These are phyloP conservation scores for Neogobius melanostomus DNA, from an alignment of 2,113 vertebrate genomes.

Conservation along the genomic window DNA sequence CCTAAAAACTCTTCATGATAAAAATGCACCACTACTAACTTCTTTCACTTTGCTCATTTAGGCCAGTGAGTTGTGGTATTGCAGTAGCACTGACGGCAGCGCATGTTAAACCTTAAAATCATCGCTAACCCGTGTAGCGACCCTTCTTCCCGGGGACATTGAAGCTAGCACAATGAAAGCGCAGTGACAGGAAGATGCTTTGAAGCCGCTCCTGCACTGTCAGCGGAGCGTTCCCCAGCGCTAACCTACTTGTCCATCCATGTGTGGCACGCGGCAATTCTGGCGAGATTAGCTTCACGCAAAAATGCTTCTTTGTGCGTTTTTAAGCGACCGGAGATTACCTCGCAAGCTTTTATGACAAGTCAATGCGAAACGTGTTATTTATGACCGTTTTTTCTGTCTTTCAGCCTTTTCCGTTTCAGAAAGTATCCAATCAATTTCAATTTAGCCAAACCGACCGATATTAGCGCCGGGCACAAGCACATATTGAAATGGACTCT, in stretches of 20 bases:
- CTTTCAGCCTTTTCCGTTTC: too few relatives aligned
- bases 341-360: not conserved
- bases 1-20: too few relatives aligned
- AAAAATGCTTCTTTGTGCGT: not conserved
- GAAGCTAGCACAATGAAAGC: not conserved
- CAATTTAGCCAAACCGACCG: too few relatives aligned
- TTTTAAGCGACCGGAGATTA: not conserved
- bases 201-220: not conserved
- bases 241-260: not conserved
- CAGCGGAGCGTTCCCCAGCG: not conserved
- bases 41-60: too few relatives aligned
- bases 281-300: not conserved
- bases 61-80: too few relatives aligned
- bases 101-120: not conserved
- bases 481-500: too few relatives aligned
- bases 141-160: not conserved
- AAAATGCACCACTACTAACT: too few relatives aligned
- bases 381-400: not conserved
- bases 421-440: too few relatives aligned
- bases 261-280: not conserved
- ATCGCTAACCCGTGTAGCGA: not conserved
- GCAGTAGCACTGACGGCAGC: too few relatives aligned
- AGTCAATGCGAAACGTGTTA: not conserved
- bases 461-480: too few relatives aligned
- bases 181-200: not conserved